Evolutionary conservation across 2,888 invertebrate species (phyloP).

Genomic region (Saturnia japonica): DNA sequence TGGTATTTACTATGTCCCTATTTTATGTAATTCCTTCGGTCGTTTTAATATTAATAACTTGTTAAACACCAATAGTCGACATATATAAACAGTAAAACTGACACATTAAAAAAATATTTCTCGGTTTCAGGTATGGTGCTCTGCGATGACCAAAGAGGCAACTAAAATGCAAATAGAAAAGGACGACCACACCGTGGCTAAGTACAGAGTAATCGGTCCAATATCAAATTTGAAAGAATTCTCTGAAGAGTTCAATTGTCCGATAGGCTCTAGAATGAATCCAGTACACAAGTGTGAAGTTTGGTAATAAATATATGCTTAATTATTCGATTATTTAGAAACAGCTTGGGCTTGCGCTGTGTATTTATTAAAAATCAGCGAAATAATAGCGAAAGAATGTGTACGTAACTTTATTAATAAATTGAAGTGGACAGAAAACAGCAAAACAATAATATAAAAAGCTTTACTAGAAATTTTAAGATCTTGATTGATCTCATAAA

Average conservation of each 20-base stretch:
- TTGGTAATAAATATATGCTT: constrained; percentile 82
- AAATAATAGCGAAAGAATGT: constrained; percentile 17
- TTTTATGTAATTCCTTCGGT: too few relatives aligned
- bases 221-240: constrained; percentile 93
- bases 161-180: constrained; percentile 93
- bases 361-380: constrained; percentile 20
- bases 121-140: constrained; percentile 90
- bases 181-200: constrained; percentile 95
- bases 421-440: constrained; percentile 16
- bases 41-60: too few relatives aligned
- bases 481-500: constrained; percentile 9
- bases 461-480: constrained; percentile 20
- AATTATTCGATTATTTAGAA: constrained; percentile 22
- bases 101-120: constrained; percentile 12
- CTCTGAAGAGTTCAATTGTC: constrained; percentile 89
- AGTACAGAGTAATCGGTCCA: constrained; percentile 92
- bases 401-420: not conserved
- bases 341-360: constrained; percentile 22
- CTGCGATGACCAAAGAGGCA: constrained; percentile 92
- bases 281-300: constrained; percentile 92
- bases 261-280: constrained; percentile 90
- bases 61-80: too few relatives aligned
- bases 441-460: constrained; percentile 13
- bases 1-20: too few relatives aligned
- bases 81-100: not conserved